Evolutionary conservation across 2,888 invertebrate genomes (phyloP).

Genomic region (Arctia plantaginis): DNA sequence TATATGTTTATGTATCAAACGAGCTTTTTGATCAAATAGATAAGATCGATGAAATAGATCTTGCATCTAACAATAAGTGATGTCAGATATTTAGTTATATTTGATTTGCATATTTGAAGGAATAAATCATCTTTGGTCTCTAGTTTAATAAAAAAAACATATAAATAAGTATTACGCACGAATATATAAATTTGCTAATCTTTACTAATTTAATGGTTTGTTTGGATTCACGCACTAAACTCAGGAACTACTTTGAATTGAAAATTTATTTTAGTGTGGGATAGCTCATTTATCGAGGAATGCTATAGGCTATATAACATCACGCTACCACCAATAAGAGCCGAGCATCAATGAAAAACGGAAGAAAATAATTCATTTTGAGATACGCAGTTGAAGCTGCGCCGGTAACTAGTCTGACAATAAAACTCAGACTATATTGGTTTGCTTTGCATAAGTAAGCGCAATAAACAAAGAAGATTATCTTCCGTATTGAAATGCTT

Average conservation of each 20-base stretch:
- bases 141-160: background rate
- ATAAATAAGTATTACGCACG: background rate
- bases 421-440: background rate
- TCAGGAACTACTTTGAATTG: background rate
- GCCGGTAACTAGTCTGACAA: background rate
- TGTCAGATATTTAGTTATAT: background rate
- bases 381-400: background rate
- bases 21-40: background rate
- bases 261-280: too few relatives aligned
- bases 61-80: background rate
- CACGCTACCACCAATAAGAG: background rate
- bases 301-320: background rate
- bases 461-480: background rate
- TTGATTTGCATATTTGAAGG: background rate
- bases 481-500: background rate
- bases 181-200: too few relatives aligned
- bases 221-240: background rate
- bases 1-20: too few relatives aligned
- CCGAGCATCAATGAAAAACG: background rate
- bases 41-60: background rate
- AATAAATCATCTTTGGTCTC: background rate
- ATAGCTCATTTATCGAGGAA: background rate
- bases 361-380: background rate
- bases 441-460: background rate
- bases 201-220: background rate